Evolutionary conservation across 2,113 vertebrate genomes (phyloP).

Genomic region (Alethe castanea): DNA sequence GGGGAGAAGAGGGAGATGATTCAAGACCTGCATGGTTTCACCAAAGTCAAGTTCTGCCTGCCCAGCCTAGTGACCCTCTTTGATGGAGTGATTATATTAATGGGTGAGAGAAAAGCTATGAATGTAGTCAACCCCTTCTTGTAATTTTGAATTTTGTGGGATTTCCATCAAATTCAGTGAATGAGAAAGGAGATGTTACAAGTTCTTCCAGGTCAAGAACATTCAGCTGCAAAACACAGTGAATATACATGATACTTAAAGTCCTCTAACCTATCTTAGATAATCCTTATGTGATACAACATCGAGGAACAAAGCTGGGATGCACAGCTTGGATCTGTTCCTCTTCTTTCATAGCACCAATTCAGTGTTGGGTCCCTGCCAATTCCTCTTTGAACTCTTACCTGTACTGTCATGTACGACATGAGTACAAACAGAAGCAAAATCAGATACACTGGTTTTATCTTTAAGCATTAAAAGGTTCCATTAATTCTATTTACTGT

Average conservation of each 20-base stretch:
- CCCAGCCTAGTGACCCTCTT: not conserved
- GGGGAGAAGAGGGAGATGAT: not conserved
- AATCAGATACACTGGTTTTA: not conserved
- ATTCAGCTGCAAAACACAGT: not conserved
- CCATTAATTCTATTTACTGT: not conserved
- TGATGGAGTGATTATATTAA: not conserved
- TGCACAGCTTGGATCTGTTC: not conserved
- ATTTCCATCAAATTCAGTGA: not conserved
- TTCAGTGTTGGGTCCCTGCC: not conserved
- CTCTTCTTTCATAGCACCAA: not conserved
- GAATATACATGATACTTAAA: not conserved
- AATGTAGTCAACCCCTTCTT: rapidly evolving
- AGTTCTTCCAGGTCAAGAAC: not conserved
- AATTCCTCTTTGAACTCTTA: not conserved
- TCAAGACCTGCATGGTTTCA: not conserved
- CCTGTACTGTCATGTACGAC: not conserved
- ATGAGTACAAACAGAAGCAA: not conserved
- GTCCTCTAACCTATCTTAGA: not conserved
- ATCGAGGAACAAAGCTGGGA: not conserved
- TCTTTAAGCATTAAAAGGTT: not conserved
- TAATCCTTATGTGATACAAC: not conserved
- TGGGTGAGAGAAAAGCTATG: not conserved
- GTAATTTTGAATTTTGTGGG: not conserved
- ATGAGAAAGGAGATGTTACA: not conserved
- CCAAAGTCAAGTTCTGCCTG: not conserved